These are phyloP conservation scores for Lasius fuliginosus DNA, from an alignment of 2,888 invertebrate genomes.

Conservation along the genomic window DNA sequence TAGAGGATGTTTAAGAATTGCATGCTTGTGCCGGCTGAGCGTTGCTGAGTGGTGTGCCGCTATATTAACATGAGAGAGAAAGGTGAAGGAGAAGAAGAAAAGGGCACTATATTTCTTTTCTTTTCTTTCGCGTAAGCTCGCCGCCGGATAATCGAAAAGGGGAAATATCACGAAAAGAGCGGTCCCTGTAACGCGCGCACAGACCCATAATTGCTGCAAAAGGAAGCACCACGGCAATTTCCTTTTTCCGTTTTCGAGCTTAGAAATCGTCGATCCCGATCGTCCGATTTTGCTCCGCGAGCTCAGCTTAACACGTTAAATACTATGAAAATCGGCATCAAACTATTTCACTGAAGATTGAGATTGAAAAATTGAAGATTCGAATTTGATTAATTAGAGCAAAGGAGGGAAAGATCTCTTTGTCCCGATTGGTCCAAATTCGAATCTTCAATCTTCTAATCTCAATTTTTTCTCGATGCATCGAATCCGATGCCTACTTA, in stretches of 20 bases:
- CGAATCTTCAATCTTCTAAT: not conserved
- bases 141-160: slow-evolving; percentile 51
- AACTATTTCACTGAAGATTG: not conserved
- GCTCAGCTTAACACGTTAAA: not conserved
- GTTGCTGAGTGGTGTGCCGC: slow-evolving; percentile 85
- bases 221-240: slow-evolving; percentile 67
- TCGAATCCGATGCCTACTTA: no score
- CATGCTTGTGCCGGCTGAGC: slow-evolving; percentile 83
- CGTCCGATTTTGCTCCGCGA: slow-evolving; percentile 1
- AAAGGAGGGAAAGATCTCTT: not conserved
- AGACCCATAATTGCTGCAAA: slow-evolving; percentile 68
- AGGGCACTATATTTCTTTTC: slow-evolving; percentile 34
- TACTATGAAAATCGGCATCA: not conserved
- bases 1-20: slow-evolving; percentile 79
- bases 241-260: slow-evolving; percentile 54
- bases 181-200: slow-evolving; percentile 19
- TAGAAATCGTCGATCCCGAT: slow-evolving; percentile 20
- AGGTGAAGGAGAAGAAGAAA: slow-evolving; percentile 64
- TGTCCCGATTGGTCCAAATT: not conserved
- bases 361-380: not conserved
- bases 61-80: slow-evolving; percentile 81
- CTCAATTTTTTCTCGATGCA: not conserved
- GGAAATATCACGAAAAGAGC: slow-evolving; percentile 41
- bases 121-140: slow-evolving; percentile 27
- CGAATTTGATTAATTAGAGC: not conserved